Evolutionary conservation across 2,888 invertebrate genomes (phyloP).

Genomic region (Monochamus alternatus): DNA sequence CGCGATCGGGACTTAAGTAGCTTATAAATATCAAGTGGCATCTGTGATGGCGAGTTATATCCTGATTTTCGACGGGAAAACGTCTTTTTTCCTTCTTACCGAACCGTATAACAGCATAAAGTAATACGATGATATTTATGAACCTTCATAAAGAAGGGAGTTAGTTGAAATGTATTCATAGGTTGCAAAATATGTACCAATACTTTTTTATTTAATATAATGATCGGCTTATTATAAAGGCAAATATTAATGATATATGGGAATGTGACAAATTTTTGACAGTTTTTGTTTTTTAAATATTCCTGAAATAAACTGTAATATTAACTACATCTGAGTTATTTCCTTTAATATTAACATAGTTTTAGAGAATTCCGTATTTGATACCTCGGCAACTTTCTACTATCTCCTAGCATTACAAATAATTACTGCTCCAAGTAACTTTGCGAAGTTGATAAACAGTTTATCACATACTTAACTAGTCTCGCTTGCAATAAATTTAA

Average conservation of each 20-base stretch:
- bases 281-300: too few species aligned
- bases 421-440: not conserved
- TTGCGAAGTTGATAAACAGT: not conserved
- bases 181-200: too few species aligned
- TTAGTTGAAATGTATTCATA: not conserved
- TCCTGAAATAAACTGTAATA: too few species aligned
- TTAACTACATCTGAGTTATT: too few species aligned
- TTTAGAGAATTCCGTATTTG: not conserved
- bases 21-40: constrained; percentile 61
- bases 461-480: not conserved
- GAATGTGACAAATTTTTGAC: too few species aligned
- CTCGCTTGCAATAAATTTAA: not conserved
- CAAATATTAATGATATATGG: too few species aligned
- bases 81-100: constrained; percentile 35
- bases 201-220: too few species aligned
- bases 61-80: constrained; percentile 58
- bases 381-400: not conserved
- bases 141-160: not conserved
- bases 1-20: constrained; percentile 56
- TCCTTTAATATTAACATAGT: not conserved
- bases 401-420: not conserved
- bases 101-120: constrained; percentile 15
- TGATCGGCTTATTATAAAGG: too few species aligned
- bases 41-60: constrained; percentile 59
- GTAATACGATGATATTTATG: constrained; percentile 18